phyloP scores from a whole-genome alignment of 2,888 invertebrate genomes.

The Mythimna lalbum region DNA sequence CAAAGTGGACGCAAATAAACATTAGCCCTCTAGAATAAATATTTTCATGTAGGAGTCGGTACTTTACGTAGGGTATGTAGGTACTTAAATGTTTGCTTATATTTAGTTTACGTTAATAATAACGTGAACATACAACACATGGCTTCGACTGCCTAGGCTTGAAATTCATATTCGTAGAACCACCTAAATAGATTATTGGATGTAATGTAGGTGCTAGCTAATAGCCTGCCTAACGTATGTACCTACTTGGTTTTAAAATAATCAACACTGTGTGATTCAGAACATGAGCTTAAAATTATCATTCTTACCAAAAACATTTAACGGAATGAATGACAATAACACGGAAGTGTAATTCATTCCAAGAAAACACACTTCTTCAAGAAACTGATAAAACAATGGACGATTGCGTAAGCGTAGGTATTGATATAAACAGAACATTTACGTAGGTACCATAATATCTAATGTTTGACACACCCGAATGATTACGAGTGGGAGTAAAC shows the following conservation, averaged over 20 bases:
- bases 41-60: not conserved
- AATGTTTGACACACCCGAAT: slow-evolving; percentile 35
- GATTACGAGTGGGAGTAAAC: slow-evolving; percentile 27
- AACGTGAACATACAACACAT: not conserved
- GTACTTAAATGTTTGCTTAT: not conserved
- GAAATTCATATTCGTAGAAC: slow-evolving; percentile 3
- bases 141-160: not conserved
- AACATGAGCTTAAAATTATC: slow-evolving; percentile 15
- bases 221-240: not conserved
- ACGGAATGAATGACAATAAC: slow-evolving; percentile 36
- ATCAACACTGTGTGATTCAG: slow-evolving; percentile 1
- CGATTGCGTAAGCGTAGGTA: slow-evolving; percentile 41
- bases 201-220: not conserved
- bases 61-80: not conserved
- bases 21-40: slow-evolving; percentile 12
- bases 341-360: slow-evolving; percentile 42
- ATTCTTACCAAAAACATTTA: slow-evolving; percentile 29
- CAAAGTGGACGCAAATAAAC: slow-evolving; percentile 16
- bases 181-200: not conserved
- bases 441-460: slow-evolving; percentile 19
- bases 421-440: slow-evolving; percentile 40
- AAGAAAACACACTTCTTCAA: slow-evolving; percentile 42
- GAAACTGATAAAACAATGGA: slow-evolving; percentile 43
- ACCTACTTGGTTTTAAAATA: not conserved
- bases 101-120: slow-evolving; percentile 5